Conservation (phyloP, 2,888 invertebrate species). For the Taenaris catops region DNA sequence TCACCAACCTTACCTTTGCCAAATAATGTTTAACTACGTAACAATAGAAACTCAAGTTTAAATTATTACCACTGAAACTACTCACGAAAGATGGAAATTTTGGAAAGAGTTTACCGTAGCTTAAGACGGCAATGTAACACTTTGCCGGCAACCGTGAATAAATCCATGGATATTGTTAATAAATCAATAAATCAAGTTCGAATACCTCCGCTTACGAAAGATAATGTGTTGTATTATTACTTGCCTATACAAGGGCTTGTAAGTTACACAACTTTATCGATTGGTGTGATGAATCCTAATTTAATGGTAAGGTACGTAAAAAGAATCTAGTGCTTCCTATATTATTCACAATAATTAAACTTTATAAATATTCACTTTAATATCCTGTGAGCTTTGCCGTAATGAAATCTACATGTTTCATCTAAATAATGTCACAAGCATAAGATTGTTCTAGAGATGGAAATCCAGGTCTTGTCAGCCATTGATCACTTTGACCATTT, state of each 20-base stretch:
- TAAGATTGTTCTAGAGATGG: no score
- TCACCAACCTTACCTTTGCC: constrained; percentile 52
- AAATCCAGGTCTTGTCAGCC: no score
- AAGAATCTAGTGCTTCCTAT: no score
- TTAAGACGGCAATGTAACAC: constrained; percentile 44
- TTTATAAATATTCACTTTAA: no score
- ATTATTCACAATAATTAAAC: no score
- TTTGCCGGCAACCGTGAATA: constrained; percentile 50
- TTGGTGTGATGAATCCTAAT: constrained; percentile 92
- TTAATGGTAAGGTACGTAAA: constrained; percentile 83
- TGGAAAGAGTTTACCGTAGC: constrained; percentile 56
- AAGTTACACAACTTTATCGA: constrained; percentile 88
- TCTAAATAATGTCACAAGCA: no score
- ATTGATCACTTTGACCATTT: no score
- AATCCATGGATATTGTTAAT: constrained; percentile 54
- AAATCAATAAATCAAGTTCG: constrained; percentile 56
- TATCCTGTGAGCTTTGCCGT: no score
- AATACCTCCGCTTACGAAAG: constrained; percentile 84
- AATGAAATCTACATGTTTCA: no score
- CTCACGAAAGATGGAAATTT: constrained; percentile 50
- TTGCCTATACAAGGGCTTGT: constrained; percentile 86
- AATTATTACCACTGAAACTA: constrained; percentile 10
- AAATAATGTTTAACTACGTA: constrained; percentile 65
- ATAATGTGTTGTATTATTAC: constrained; percentile 87
- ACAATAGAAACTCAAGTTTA: constrained; percentile 28